Base-by-base conservation (phyloP, 2,797 vertebrate species). In the Vespertilio murinus region DNA sequence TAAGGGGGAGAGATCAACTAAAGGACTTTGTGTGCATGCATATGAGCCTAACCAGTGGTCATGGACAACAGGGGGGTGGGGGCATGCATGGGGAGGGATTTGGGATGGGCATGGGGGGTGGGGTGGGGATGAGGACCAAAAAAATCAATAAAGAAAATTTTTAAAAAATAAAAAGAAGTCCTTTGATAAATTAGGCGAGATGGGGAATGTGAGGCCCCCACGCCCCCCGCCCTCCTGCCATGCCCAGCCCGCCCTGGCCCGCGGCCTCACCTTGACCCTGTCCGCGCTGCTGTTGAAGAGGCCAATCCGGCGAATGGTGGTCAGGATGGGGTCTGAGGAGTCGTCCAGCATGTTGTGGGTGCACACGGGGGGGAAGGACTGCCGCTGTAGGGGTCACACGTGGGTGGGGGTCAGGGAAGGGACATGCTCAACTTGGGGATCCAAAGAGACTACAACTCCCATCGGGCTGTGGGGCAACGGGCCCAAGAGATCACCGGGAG, bases 271-370 rank as follows among this genome's bases (percentile, higher is more conserved):
- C 99, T 99, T 99, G 92, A 99, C 98, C 3, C 99, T 98, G 98
- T 99, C 99, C 0, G 98, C 96, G 18, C 99, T 98, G 94, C 98
- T 99, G 97, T 99, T 99, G 97, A 99, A 99, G 74, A 99, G 98
- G 82, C 99, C 99, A 0, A 99, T 99, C 33, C 99, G 98, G 28
- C 99, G 99, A 93, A 99, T 99, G 40, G 98, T 98, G 97, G 97
- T 99, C 8, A 99, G 98, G 96, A 99, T 99, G 83, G 99, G 98
- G 97, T 99, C 99, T 0, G 97, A 98, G 96, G 98, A 99, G 98
- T 99, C 99, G 18, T 99, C 99, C 95, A 99, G 97, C 99, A 99
- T 99, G 96, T 99, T 99, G 75, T 99, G 99, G 70, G 99, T 99
- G 96, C 99, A 99, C 96, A 99, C 74, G 0, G 99, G 99, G 14